A percentile compares a stretch with the other conserved stretches of the same genome.
Evolutionary conservation across 2,888 invertebrate genomes (phyloP).

Genomic region (Aethes cnicana): DNA sequence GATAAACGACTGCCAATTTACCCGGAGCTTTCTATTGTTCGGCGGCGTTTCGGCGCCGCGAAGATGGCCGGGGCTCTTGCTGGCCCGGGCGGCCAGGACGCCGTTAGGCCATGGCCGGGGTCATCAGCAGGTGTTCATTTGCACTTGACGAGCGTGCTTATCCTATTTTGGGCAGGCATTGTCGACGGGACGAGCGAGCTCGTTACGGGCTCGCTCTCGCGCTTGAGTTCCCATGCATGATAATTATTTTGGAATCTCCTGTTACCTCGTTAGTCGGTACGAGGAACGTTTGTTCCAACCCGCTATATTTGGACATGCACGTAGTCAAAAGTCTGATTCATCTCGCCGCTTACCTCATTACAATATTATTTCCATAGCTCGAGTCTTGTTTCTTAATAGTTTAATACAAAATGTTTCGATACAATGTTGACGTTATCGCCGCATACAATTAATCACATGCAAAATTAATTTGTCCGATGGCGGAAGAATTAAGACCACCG

Average conservation of each 20-base stretch:
- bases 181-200: slow-evolving; percentile 58
- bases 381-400: slow-evolving; percentile 13
- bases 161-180: slow-evolving; percentile 73
- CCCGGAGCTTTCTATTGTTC: slow-evolving; percentile 42
- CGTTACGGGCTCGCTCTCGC: slow-evolving; percentile 47
- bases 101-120: slow-evolving; percentile 72
- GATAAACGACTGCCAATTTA: slow-evolving; percentile 52
- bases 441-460: slow-evolving; percentile 41
- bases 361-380: slow-evolving; percentile 20
- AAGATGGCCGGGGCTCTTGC: neutral
- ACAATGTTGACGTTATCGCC: slow-evolving; percentile 38
- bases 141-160: slow-evolving; percentile 70
- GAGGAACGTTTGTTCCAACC: slow-evolving; percentile 21
- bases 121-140: slow-evolving; percentile 78
- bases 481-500: slow-evolving; percentile 49
- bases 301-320: slow-evolving; percentile 20
- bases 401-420: slow-evolving; percentile 16
- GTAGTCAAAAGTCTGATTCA: slow-evolving; percentile 27
- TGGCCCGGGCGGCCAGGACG: slow-evolving; percentile 49
- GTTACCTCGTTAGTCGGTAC: slow-evolving; percentile 27
- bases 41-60: neutral
- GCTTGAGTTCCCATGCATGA: slow-evolving; percentile 25
- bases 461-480: slow-evolving; percentile 37
- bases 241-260: slow-evolving; percentile 23
- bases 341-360: slow-evolving; percentile 24